These are phyloP conservation scores for Tribolium madens DNA, from an alignment of 1,140 invertebrate species.

Conservation along the genomic window DNA sequence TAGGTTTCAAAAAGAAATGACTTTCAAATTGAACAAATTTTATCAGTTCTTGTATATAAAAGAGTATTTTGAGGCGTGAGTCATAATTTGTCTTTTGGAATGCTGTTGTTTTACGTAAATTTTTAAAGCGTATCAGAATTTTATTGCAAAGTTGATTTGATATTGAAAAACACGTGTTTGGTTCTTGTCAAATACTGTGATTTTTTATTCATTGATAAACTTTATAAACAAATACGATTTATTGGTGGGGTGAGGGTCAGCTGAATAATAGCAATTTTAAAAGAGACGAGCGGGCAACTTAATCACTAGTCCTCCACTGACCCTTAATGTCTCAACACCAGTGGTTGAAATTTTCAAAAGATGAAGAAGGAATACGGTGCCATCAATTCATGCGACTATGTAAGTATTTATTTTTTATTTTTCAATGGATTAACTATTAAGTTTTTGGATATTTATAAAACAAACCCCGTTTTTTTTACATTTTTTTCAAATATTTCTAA, in stretches of 20 bases:
- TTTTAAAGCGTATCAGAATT: neutral
- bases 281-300: conserved; percentile 13
- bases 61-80: neutral
- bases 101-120: conserved; percentile 9
- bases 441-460: too few relatives aligned
- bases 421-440: too few relatives aligned
- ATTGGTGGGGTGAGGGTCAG: conserved; percentile 35
- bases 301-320: conserved; percentile 13
- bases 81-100: neutral
- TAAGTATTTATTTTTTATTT: conserved; percentile 22
- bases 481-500: too few relatives aligned
- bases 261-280: conserved; percentile 29
- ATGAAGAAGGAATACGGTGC: conserved; percentile 27
- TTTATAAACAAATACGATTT: conserved; percentile 34
- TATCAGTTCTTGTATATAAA: neutral
- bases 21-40: too few relatives aligned
- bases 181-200: conserved; percentile 17
- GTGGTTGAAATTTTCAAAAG: neutral
- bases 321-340: conserved; percentile 5
- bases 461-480: neutral
- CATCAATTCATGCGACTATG: conserved; percentile 15
- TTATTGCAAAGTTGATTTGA: conserved; percentile 23
- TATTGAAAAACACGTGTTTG: conserved; percentile 15
- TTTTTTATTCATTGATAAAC: conserved; percentile 19
- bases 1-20: too few relatives aligned